phyloP scores from a whole-genome alignment of 2,797 vertebrate genomes.

The Pristis pectinata region DNA sequence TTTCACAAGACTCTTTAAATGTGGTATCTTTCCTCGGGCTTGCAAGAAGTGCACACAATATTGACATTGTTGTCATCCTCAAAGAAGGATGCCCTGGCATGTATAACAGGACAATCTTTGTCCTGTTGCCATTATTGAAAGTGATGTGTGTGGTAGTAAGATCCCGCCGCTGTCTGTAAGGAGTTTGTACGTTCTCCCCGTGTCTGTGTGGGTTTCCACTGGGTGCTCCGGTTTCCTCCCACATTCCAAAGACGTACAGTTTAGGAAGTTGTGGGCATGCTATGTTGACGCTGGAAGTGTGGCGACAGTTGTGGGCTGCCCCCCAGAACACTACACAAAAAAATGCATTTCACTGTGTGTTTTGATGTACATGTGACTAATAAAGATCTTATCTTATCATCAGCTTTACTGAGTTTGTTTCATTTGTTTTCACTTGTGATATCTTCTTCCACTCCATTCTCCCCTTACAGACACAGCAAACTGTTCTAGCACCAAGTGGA shows the following conservation, averaged over 20 bases:
- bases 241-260: no score
- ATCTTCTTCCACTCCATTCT: not conserved
- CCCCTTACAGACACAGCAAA: not conserved
- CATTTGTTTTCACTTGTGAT: not conserved
- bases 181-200: no score
- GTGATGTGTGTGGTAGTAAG: not conserved
- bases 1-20: not conserved
- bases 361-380: no score
- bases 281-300: no score
- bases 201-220: no score
- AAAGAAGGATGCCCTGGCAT: no score
- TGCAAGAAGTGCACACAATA: not conserved
- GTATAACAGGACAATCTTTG: not conserved
- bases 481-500: not conserved
- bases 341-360: no score
- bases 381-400: not conserved
- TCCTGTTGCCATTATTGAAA: not conserved
- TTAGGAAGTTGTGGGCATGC: no score
- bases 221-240: no score
- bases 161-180: no score
- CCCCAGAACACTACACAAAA: no score
- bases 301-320: no score
- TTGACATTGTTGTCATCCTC: not conserved
- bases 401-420: not conserved
- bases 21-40: not conserved